A percentile compares a stretch with the other conserved stretches of the same genome.
Evolutionary conservation across 2,797 vertebrate genomes (phyloP).

Genomic region (Phoeniculus purpureus): DNA sequence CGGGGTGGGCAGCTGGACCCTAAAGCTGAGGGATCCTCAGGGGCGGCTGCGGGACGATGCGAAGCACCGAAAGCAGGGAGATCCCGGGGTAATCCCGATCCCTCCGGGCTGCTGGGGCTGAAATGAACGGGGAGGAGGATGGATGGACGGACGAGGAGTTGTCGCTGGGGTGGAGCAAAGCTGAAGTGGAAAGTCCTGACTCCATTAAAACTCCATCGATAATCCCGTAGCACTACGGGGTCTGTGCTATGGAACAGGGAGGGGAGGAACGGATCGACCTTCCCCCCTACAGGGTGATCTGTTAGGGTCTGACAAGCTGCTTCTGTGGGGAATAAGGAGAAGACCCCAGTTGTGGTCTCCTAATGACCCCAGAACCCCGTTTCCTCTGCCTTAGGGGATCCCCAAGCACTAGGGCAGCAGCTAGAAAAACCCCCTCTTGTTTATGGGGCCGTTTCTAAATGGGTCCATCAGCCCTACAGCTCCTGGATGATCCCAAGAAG

Average conservation of each 20-base stretch:
- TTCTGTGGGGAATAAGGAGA: neutral
- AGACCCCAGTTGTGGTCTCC: neutral
- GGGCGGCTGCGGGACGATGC: too few species aligned
- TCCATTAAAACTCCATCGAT: accelerated
- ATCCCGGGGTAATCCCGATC: too few species aligned
- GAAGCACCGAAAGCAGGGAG: too few species aligned
- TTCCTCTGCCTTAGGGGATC: neutral
- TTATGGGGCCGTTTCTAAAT: neutral
- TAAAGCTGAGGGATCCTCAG: too few species aligned
- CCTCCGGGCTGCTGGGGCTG: too few species aligned
- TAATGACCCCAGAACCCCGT: accelerated
- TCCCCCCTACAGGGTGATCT: accelerated
- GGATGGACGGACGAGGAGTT: too few species aligned
- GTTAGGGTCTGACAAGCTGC: accelerated
- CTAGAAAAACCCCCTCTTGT: too few species aligned
- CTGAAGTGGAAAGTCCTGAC: accelerated
- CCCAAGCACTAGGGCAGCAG: neutral
- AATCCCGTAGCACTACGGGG: accelerated
- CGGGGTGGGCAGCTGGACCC: too few species aligned
- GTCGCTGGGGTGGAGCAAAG: neutral
- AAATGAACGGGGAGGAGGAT: too few species aligned
- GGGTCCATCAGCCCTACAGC: neutral
- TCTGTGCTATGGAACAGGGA: accelerated
- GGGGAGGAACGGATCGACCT: too few species aligned
- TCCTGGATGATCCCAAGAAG: neutral